phyloP scores from a whole-genome alignment of 2,113 vertebrate species.

The Clinocottus analis region DNA sequence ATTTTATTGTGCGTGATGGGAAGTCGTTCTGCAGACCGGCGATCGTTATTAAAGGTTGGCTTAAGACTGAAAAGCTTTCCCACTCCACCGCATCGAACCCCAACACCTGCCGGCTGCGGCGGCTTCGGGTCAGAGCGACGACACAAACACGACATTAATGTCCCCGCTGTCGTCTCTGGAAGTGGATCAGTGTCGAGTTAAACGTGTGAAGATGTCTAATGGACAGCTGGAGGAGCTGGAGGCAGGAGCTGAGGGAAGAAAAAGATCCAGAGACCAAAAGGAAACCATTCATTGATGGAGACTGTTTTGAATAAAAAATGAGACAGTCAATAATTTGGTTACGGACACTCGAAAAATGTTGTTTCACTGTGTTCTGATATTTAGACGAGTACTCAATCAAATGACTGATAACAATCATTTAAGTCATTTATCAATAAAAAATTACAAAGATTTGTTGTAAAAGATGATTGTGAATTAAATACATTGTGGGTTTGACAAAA shows the following conservation, averaged over 20 bases:
- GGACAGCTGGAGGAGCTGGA: slow-evolving; percentile 19
- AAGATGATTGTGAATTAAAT: background rate
- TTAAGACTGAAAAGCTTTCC: background rate
- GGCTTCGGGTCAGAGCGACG: background rate
- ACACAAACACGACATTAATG: slow-evolving; percentile 15
- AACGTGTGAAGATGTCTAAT: slow-evolving; percentile 28
- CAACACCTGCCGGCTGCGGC: slow-evolving; percentile 1
- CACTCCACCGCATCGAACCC: background rate
- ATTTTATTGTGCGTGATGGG: too few species aligned
- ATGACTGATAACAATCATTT: too few species aligned
- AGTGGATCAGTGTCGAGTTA: slow-evolving; percentile 39
- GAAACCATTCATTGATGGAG: too few species aligned
- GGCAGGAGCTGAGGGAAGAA: background rate
- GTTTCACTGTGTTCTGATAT: too few species aligned
- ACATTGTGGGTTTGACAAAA: background rate
- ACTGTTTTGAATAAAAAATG: background rate
- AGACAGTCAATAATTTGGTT: too few species aligned
- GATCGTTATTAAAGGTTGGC: background rate
- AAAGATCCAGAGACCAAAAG: background rate
- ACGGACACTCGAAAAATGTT: too few species aligned
- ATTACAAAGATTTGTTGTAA: background rate
- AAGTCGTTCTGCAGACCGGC: background rate
- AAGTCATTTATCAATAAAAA: background rate
- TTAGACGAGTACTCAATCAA: too few species aligned
- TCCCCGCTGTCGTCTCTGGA: slow-evolving; percentile 15